phyloP scores from a whole-genome alignment of 2,113 vertebrate genomes.

The Solea senegalensis region DNA sequence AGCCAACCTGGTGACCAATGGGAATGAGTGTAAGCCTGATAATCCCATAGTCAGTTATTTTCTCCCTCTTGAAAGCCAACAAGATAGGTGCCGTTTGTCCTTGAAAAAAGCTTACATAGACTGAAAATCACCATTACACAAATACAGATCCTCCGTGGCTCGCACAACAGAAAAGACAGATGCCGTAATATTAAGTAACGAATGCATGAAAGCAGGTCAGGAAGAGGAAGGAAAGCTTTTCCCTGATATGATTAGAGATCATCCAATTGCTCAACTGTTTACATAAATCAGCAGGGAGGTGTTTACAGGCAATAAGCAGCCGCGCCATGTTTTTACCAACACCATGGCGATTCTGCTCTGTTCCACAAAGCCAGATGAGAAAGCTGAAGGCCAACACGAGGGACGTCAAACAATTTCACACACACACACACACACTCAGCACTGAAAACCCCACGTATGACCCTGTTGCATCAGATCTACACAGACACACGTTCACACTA shows the following conservation, averaged over 20 bases:
- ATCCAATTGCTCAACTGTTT: conserved; percentile 50
- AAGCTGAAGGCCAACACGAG: conserved; percentile 1
- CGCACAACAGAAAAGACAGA: background rate
- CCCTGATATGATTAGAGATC: conserved; percentile 45
- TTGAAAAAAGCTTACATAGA: conserved; percentile 64
- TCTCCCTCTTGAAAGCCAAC: conserved; percentile 53
- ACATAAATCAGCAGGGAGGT: conserved; percentile 19
- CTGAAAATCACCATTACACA: conserved; percentile 59
- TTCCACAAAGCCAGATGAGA: conserved; percentile 16
- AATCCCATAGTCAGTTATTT: conserved; percentile 60
- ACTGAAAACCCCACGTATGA: conserved; percentile 1
- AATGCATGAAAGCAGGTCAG: conserved; percentile 19
- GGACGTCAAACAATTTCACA: conserved; percentile 6
- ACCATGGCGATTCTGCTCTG: background rate
- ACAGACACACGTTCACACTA: conserved; percentile 14
- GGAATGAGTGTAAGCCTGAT: conserved; percentile 63
- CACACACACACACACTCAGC: conserved; percentile 1
- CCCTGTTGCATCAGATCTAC: conserved; percentile 22
- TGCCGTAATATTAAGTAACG: conserved; percentile 23
- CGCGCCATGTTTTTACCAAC: background rate
- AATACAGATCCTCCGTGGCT: conserved; percentile 42
- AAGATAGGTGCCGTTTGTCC: conserved; percentile 56
- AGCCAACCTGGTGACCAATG: conserved; percentile 49
- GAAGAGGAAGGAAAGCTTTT: conserved; percentile 14
- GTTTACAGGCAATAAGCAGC: conserved; percentile 4